These are phyloP conservation scores for Timema cristinae DNA, from an alignment of 2,888 invertebrate genomes.

Conservation along the genomic window DNA sequence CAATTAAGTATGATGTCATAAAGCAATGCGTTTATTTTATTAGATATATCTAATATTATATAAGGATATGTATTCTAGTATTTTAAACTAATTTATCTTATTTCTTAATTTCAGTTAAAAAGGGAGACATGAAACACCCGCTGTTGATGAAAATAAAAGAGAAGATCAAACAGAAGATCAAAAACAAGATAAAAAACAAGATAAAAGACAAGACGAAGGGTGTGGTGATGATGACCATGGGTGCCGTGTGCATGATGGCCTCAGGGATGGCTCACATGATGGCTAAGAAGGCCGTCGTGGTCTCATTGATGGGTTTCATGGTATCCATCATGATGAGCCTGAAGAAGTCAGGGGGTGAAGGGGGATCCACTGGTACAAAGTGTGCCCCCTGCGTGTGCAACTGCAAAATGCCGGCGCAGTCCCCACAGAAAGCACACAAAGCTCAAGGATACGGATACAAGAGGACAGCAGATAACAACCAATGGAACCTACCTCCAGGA, in stretches of 20 bases:
- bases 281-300: conserved; percentile 61
- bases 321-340: conserved; percentile 52
- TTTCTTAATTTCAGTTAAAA: neutral
- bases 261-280: conserved; percentile 56
- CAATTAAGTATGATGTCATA: too few relatives aligned
- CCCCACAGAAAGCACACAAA: too few relatives aligned
- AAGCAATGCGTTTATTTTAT: too few relatives aligned
- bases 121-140: conserved; percentile 12
- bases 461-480: too few relatives aligned
- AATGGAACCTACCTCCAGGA: too few relatives aligned
- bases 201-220: neutral
- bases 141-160: neutral
- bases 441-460: too few relatives aligned
- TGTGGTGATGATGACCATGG: conserved; percentile 48
- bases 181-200: conserved; percentile 14
- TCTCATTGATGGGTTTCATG: conserved; percentile 56
- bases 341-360: conserved; percentile 32
- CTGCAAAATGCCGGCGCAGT: neutral
- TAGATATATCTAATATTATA: too few relatives aligned
- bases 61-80: too few relatives aligned
- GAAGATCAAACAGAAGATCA: neutral
- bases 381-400: conserved; percentile 9
- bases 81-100: too few relatives aligned
- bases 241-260: conserved; percentile 51
- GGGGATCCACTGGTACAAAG: conserved; percentile 2